Percentiles rank a stretch among this genome's conserved stretches.
phyloP scores from a whole-genome alignment of 1,140 invertebrate genomes.

The Hydropsyche tenuis region DNA sequence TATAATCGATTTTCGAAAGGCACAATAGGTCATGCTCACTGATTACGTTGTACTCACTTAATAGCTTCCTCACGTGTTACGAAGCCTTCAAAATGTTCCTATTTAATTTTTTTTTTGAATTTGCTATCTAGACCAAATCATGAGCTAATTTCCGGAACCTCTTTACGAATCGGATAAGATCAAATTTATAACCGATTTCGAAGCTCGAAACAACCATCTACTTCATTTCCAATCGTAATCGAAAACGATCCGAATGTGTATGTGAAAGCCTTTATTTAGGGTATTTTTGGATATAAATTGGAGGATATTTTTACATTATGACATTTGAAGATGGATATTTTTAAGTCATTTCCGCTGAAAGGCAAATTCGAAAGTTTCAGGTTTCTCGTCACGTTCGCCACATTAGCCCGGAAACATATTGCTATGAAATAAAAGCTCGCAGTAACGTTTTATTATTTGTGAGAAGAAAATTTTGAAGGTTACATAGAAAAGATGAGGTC shows the following conservation, averaged over 20 bases:
- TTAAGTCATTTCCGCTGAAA: no score
- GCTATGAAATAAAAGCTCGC: slow-evolving; percentile 35
- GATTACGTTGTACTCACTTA: not conserved
- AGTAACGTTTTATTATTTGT: not conserved
- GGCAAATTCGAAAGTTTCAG: not conserved
- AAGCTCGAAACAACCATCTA: no score
- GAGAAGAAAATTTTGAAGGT: no score
- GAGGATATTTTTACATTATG: no score
- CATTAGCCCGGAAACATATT: slow-evolving; percentile 42
- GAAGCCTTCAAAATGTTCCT: not conserved
- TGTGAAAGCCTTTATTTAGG: no score
- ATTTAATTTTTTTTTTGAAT: slow-evolving; percentile 5
- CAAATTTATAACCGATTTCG: slow-evolving; percentile 28
- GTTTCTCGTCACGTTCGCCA: slow-evolving; percentile 35
- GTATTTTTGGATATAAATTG: no score
- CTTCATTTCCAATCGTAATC: no score
- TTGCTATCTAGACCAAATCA: slow-evolving; percentile 11
- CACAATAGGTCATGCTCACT: no score
- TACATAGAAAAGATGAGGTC: no score
- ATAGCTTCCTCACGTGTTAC: slow-evolving; percentile 3
- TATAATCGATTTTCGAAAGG: no score
- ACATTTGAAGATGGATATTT: no score
- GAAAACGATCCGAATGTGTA: no score
- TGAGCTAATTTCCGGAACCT: slow-evolving; percentile 29
- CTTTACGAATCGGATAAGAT: slow-evolving; percentile 11